phyloP scores from a whole-genome alignment of 2,888 invertebrate genomes.

The Drosophila phalerata region DNA sequence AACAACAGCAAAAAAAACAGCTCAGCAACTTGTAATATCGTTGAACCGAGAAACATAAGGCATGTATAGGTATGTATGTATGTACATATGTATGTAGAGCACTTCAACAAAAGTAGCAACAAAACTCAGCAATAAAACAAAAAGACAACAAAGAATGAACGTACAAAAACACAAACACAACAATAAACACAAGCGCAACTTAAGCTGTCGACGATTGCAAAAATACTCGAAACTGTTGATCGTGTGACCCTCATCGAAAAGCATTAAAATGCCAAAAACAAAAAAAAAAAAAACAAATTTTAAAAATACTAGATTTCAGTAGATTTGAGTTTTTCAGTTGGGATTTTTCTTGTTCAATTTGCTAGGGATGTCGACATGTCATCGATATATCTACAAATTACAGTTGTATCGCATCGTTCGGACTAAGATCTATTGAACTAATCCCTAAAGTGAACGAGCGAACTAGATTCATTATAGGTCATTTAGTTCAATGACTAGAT shows the following conservation, averaged over 20 bases:
- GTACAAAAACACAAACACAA: background rate
- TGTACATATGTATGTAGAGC: background rate
- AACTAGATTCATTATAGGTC: no score
- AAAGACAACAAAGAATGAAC: constrained; percentile 1
- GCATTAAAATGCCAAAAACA: constrained; percentile 5
- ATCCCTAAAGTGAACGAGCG: no score
- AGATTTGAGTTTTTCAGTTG: no score
- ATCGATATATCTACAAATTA: no score
- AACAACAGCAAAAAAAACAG: background rate
- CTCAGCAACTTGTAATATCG: background rate
- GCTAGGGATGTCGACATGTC: no score
- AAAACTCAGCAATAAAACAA: constrained; percentile 5
- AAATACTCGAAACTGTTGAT: constrained; percentile 42
- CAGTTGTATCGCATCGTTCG: no score
- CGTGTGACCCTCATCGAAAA: constrained; percentile 30
- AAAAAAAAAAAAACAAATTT: background rate
- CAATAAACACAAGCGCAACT: background rate
- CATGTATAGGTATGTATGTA: background rate
- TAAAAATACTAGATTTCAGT: no score
- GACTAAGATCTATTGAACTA: no score
- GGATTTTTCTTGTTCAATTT: no score
- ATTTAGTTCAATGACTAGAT: no score
- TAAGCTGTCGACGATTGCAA: constrained; percentile 21
- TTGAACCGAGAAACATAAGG: constrained; percentile 1
- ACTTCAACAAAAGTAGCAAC: constrained; percentile 13